Evolutionary conservation across 2,888 invertebrate species (phyloP), one percentile per base, ranked within the genome.

Genomic region (Papilio protenor): DNA sequence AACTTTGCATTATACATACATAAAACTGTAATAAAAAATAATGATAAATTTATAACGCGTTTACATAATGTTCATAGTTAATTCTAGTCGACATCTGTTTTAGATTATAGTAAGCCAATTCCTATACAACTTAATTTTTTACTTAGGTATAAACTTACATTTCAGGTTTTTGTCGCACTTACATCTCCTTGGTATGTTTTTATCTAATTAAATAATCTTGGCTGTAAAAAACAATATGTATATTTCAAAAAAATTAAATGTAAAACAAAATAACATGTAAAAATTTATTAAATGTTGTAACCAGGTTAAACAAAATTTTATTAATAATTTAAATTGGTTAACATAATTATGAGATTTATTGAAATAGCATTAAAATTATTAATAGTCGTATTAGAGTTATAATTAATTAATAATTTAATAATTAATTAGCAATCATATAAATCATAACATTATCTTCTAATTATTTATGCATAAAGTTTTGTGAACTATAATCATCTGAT

Each of bases 11-110:
- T 40, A 40, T 66, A 66, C 33, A 66, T 66, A 11, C 10, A 40
- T 64, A 64, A 64, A 64, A 66, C 1, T 66, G 40, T 66, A 66
- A 66, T 66, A 66, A 66, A 40, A 40, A 66, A 40, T 14, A 40
- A 66, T 14, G 59, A 40, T 18, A 66, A 40, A 66, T 33, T 33
- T 64, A 33, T 64, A 64, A 12, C 61, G 23, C 4, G 11, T 27
- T 61, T 61, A 57, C 57, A 21, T 57, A 61, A 27, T 61, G 23
- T 27, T 27, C 27, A 27, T 23, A 21, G 27, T 61, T 61, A 61
- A 61, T 27, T 27, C 27, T n/a, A 61, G 61, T 61, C 2, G 61
- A 23, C 16, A 5, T 61, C 5, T 61, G 23, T 1, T 61, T 10
- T 14, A 27, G 23, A 23, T 61, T 61, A 16, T 55, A n/a, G 55